Evolutionary conservation across 2,888 invertebrate genomes (phyloP).

Genomic region (Galerucella pusilla): DNA sequence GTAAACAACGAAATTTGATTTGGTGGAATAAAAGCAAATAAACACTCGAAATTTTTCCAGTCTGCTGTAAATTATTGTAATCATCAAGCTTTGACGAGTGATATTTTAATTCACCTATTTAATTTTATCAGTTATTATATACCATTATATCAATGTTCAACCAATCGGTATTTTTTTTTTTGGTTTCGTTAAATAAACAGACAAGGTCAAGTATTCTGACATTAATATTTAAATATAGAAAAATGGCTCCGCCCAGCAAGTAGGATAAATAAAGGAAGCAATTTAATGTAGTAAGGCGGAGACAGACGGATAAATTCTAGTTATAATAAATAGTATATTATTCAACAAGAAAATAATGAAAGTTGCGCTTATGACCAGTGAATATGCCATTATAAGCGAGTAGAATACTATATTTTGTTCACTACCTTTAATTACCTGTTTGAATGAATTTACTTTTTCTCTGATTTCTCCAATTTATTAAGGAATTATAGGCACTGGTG

Average conservation of each 20-base stretch:
- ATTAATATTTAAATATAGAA: conserved; percentile 32
- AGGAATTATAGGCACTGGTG: too few species aligned
- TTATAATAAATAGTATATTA: not conserved
- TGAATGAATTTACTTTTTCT: too few species aligned
- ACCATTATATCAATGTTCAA: conserved; percentile 16
- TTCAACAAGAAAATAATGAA: not conserved
- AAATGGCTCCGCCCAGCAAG: conserved; percentile 29
- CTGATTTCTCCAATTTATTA: too few species aligned
- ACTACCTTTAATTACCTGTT: too few species aligned
- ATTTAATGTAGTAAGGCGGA: conserved; percentile 8
- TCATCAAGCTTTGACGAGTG: conserved; percentile 14
- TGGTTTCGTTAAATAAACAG: conserved; percentile 31
- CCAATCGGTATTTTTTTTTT: conserved; percentile 26
- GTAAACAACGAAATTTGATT: too few species aligned
- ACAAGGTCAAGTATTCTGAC: conserved; percentile 34
- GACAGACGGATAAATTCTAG: not conserved
- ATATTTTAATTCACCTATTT: conserved; percentile 28
- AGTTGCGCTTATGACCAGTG: not conserved
- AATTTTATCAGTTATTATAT: conserved; percentile 30
- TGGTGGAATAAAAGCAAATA: not conserved
- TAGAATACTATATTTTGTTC: too few species aligned
- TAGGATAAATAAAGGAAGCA: conserved; percentile 7
- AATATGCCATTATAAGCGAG: too few species aligned
- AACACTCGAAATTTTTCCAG: not conserved
- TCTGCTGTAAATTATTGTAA: conserved; percentile 2